Evolutionary conservation across 2,797 vertebrate species (phyloP), one percentile per base, ranked within the genome.

Genomic region (Sebastes miniatus): DNA sequence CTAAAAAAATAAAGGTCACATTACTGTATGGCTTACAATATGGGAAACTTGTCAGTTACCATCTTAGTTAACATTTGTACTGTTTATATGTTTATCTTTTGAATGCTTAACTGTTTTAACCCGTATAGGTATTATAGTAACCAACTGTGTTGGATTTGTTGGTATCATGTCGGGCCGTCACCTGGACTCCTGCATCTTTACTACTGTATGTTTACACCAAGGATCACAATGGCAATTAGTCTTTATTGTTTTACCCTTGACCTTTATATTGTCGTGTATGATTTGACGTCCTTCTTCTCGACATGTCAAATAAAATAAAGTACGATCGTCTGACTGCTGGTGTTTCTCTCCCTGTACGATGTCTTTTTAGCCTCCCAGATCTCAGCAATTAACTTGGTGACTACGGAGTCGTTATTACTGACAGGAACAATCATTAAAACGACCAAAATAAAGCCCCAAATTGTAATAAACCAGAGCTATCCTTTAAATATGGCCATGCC

Each of bases 381-480:
- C 29, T 39, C 24, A 62, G 24, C 27, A 69, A 71, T 78, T 74
- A 71, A 72, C 59, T 31, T 5, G 4, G 16, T 57, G 56, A 59
- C 71, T 47, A 50, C 62, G 22, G 39, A 3, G 34, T 24, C 43
- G 24, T 69, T 71, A 39, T 59, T 69, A 47, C n/a, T 50, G 73
- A 72, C 39, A 65, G 32, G 11, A 34, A 58, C 3, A 8, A 70
- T n/a, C 39, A 8, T 1, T 11, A 39, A 76, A 83, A 69, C 22
- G 5, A 32, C 29, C 57, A 66, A 68, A 80, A 68, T 29, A 62
- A 6, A 25, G 9, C 65, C 6, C 3, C 4, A 47, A 50, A 11
- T 79, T 80, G 50, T 57, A 73, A 80, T 63, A 77, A 80, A 73
- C 2, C 61, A 34, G 32, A 76, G 66, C 71, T 81, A 61, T 81